These are phyloP conservation scores for Psylliodes chrysocephalus DNA, from an alignment of 2,888 invertebrate genomes.

Conservation along the genomic window DNA sequence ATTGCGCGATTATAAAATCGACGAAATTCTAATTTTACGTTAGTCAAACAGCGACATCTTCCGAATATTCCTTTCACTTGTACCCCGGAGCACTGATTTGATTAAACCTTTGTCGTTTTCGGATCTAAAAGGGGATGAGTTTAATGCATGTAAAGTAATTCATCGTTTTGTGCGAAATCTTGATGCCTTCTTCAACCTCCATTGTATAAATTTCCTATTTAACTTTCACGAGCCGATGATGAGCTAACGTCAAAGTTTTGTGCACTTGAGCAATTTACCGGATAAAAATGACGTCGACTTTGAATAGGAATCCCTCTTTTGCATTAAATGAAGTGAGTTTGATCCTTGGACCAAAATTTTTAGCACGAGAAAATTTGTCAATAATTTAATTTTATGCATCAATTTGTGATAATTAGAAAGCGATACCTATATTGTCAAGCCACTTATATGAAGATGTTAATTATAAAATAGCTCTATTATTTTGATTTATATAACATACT, in stretches of 20 bases:
- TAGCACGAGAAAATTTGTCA: background rate
- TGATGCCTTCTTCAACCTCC: slow-evolving; percentile 28
- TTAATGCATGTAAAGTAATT: slow-evolving; percentile 44
- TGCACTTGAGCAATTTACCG: slow-evolving; percentile 29
- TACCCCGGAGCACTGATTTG: slow-evolving; percentile 12
- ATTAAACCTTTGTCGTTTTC: slow-evolving; percentile 31
- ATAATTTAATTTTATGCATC: too few relatives aligned
- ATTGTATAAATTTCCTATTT: slow-evolving; percentile 47
- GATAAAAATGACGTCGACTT: slow-evolving; percentile 40
- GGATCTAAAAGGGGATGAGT: background rate
- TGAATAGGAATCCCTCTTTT: slow-evolving; percentile 48
- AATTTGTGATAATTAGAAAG: too few relatives aligned
- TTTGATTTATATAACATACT: too few relatives aligned
- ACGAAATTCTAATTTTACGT: too few relatives aligned
- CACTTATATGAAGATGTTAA: too few relatives aligned
- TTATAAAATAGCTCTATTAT: too few relatives aligned
- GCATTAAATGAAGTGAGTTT: slow-evolving; percentile 44
- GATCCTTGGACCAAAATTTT: slow-evolving; percentile 22
- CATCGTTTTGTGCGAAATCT: slow-evolving; percentile 37
- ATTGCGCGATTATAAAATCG: too few relatives aligned
- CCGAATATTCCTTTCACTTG: background rate
- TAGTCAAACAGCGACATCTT: too few relatives aligned
- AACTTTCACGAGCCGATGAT: slow-evolving; percentile 42
- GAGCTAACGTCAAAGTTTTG: slow-evolving; percentile 40
- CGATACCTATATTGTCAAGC: too few relatives aligned